These are phyloP conservation scores for Apis mellifera DNA, from an alignment of 1,140 invertebrate genomes.

Conservation along the genomic window Amel_HAv3.1 CM009945.2:9215001-9215500, in stretches of 20 bases:
- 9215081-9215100: not conserved
- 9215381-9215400: conserved; percentile 28
- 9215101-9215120: conserved; percentile 14
- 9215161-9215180: too few species aligned
- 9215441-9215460: conserved; percentile 63
- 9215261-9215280: too few species aligned
- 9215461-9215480: conserved; percentile 40
- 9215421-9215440: conserved; percentile 59
- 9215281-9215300: too few species aligned
- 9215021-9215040: conserved; percentile 30
- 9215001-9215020: not conserved
- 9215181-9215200: too few species aligned
- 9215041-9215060: conserved; percentile 14
- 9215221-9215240: too few species aligned
- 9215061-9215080: conserved; percentile 28
- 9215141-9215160: conserved; percentile 19
- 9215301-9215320: too few species aligned
- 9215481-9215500: conserved; percentile 49
- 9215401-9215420: conserved; percentile 22
- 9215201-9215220: conserved; percentile 41
- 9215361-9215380: not conserved
- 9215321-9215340: not conserved
- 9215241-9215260: too few species aligned
- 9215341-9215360: conserved; percentile 21
- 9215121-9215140: not conserved